These are phyloP conservation scores for Cephus pulcher DNA, from an alignment of 2,888 invertebrate species.

Conservation along the genomic window DNA sequence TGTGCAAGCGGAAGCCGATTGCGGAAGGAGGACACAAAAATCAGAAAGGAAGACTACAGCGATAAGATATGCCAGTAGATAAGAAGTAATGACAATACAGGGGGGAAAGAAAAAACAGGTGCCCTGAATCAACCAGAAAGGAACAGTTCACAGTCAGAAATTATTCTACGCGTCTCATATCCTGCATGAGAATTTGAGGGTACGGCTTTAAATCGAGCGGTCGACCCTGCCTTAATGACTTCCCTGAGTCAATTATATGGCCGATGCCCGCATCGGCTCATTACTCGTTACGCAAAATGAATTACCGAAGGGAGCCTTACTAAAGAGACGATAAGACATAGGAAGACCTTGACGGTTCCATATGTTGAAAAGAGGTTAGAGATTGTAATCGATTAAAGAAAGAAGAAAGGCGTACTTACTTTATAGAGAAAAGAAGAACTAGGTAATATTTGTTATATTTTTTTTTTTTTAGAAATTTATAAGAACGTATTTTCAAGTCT, in stretches of 20 bases:
- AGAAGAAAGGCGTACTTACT: background rate
- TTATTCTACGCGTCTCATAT: background rate
- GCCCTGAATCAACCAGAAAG: background rate
- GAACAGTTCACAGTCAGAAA: background rate
- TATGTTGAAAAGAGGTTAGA: background rate
- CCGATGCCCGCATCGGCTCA: slow-evolving; percentile 25
- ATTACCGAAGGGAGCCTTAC: background rate
- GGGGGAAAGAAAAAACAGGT: background rate
- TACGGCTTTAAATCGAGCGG: background rate
- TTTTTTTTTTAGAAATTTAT: background rate
- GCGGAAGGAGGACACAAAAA: background rate
- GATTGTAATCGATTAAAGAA: background rate
- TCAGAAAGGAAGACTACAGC: background rate
- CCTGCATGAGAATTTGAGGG: background rate
- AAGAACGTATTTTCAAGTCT: background rate
- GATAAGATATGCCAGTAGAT: background rate
- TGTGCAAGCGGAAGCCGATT: background rate
- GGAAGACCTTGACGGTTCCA: background rate
- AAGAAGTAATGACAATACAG: background rate
- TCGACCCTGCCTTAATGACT: background rate
- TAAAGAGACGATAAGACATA: background rate
- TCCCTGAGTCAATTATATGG: slow-evolving; percentile 23
- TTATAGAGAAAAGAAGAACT: background rate
- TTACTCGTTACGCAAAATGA: slow-evolving; percentile 8
- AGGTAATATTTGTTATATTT: background rate